Conservation (phyloP, 2,113 vertebrate species). For the Atrichornis clamosus region DNA sequence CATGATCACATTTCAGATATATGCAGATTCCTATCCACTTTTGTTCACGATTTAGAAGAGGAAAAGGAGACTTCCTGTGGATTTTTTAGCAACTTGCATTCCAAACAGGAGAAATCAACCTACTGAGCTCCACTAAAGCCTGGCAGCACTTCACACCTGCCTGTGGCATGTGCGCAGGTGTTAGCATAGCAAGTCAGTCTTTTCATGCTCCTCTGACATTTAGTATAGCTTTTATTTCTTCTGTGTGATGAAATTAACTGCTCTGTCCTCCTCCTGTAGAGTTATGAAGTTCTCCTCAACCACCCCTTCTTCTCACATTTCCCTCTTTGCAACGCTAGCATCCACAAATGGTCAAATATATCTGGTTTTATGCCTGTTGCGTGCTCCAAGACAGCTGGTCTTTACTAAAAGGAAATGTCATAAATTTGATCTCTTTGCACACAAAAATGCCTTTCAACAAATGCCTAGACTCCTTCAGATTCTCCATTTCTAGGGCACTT, state of each 20-base stretch:
- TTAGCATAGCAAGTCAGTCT: not conserved
- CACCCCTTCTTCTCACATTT: not conserved
- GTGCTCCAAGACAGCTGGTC: not conserved
- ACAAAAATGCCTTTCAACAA: not conserved
- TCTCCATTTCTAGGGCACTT: not conserved
- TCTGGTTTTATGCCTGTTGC: not conserved
- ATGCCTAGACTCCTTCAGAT: not conserved
- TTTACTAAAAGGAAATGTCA: not conserved
- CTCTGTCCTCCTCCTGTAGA: not conserved
- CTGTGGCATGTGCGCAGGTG: not conserved
- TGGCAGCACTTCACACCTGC: not conserved
- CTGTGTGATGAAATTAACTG: not conserved
- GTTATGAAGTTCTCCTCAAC: not conserved
- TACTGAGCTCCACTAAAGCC: not conserved
- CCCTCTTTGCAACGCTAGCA: not conserved
- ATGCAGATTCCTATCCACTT: not conserved
- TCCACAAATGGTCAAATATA: not conserved
- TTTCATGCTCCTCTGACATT: not conserved
- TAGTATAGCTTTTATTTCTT: not conserved
- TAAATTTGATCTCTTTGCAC: not conserved
- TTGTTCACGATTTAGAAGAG: not conserved
- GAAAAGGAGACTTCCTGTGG: not conserved
- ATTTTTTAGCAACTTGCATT: not conserved
- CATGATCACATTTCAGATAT: not conserved
- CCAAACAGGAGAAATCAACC: not conserved